Evolutionary conservation across 2,888 invertebrate genomes (phyloP), one percentile per base, ranked within the genome.

Genomic region (Ophraella communa): DNA sequence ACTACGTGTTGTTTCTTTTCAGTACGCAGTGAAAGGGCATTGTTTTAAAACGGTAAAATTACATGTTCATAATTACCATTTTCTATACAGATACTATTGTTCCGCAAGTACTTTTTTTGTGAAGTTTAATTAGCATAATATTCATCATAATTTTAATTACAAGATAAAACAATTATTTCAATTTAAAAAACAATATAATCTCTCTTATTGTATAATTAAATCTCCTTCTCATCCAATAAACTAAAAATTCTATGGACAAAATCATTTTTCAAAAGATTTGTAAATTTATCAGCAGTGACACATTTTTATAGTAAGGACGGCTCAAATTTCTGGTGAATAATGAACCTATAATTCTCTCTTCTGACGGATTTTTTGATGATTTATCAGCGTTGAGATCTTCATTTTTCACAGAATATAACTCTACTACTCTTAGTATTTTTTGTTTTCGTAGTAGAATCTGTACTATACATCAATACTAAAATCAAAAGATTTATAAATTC

Each of bases 41-140:
- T 73, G 73, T 74, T 73, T 73, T 69, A 70, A 73, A 74, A 71
- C 67, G 71, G 62, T 68, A 67, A 67, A 66, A 68, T 72, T 71
- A 69, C 71, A 72, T 72, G 71, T 72, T 68, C 63, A 69, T 69
- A 66, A 69, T 69, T 69, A 69, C 62, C 63, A 63, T 61, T 55
- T 62, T 65, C 66, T 66, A 63, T 65, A 63, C 64, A 69, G 65
- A 68, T 62, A 63, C 69, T 49, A 69, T 69, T 69, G 69, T 69
- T 66, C 69, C 59, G n/a, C 39, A 64, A 63, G 56, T 54, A 51
- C 56, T 59, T 42, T 59, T 59, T 27, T 24, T 51, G 20, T 39
- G 39, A 42, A 42, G 33, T 53, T 35, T 17, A n/a, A 44, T 44
- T 20, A 44, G 17, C 33, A 33, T 33, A n/a, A 33, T 33, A 33